Evolutionary conservation across 2,113 vertebrate genomes (phyloP), one percentile per base, ranked within the genome.

Genomic region (Nematolebias whitei): DNA sequence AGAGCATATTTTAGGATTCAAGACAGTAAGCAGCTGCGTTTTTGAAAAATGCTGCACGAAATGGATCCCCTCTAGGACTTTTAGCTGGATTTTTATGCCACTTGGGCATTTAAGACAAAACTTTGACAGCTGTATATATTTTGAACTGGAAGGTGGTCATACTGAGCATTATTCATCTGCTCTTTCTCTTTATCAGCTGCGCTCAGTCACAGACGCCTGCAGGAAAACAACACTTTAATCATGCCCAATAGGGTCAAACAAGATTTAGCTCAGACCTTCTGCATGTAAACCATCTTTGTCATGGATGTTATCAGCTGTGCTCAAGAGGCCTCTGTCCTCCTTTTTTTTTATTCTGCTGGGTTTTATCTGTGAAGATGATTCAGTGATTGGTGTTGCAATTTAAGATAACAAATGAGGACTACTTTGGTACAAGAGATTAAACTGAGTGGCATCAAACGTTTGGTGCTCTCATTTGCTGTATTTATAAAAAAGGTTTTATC

Each of bases 301-400:
- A 50, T 53, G 81, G 70, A 71, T 81, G 47, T 83, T 76, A 69
- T 81, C 68, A 54, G 53, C 49, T 49, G 50, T 6, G 43, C 26
- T 10, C 69, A 65, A 38, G 51, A 50, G 48, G 55, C 40, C 51
- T 19, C 14, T 1, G 0, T 41, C 54, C 50, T 45, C 54, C 8
- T 47, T 15, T n/a, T 44, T 29, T 29, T n/a, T 44, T 49, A 41
- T 49, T 64, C 16, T 5, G 59, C 59, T 43, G 24, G 23, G 12
- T 5, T 50, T 53, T 59, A 56, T 63, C 45, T 23, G 12, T 41
- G 18, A 15, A 23, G 48, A 44, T 14, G 2, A 52, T n/a, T 58
- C 24, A 48, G 24, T 40, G 26, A 40, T 39, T 23, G 14, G 18
- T 53, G 60, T 29, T 41, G 5, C 24, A 2, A 14, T 63, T 53